Base-by-base conservation (phyloP, 2,888 invertebrate genomes). In the Stenodema calcarata region DNA sequence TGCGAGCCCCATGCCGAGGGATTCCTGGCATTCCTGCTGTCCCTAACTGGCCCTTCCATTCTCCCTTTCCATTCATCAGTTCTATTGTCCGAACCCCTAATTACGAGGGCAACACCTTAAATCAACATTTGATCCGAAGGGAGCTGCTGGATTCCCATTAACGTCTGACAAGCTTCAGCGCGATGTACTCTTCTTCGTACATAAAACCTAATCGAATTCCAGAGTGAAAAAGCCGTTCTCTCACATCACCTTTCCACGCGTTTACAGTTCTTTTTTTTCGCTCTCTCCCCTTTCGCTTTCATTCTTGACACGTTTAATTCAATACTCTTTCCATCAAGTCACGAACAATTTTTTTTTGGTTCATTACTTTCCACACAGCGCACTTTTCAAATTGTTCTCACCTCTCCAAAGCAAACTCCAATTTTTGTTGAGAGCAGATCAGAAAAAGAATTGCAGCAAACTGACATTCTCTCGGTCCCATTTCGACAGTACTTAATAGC, bases 171-270 rank as follows among this genome's bases (percentile, higher is more conserved):
- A 54, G n/a, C n/a, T 54, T n/a, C 54, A 54, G n/a, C 76, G 41
- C 41, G 41, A 76, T 76, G 76, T 35, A 76, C 76, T 41, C 76
- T 76, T 35, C 18, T 41, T 76, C 76, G 35, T 23, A 6, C 76
- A 41, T 76, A 76, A 76, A 76, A 76, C 76, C 76, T 42, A 76
- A 76, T 76, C 76, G 76, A 76, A 76, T 76, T 76, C 76, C 76
- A 14, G 54, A n/a, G 54, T 18, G 54, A 54, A 54, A 54, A 54
- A 54, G 54, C 54, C 54, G 42, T 54, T n/a, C 18, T 54, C 54
- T 54, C 54, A 18, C 54, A 18, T 18, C 9, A 3, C 54, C 54
- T 54, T 16, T 16, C 50, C 50, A n/a, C 2, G 54, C 54, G 54
- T 54, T 54, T 54, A 54, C 54, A 18, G 7, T 18, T 16, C 18